Conservation (phyloP, 2,797 vertebrate genomes). For the Alca torda region DNA sequence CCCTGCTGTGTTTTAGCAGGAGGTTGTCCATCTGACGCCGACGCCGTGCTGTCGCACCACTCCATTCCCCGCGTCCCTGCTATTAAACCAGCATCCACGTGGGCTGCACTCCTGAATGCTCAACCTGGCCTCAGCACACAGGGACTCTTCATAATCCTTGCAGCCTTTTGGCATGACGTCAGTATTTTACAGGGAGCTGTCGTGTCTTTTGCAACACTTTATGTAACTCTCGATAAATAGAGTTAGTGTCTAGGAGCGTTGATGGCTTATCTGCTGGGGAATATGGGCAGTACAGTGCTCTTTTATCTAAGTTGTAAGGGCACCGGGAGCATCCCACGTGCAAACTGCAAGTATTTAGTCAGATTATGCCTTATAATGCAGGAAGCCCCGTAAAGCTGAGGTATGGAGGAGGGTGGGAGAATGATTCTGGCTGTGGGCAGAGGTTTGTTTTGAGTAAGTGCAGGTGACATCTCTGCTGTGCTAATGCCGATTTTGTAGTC, state of each 20-base stretch:
- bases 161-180: not conserved
- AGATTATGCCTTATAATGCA: not conserved
- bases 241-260: not conserved
- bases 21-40: not conserved
- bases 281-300: not conserved
- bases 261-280: not conserved
- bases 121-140: not conserved
- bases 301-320: not conserved
- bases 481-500: not conserved
- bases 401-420: not conserved
- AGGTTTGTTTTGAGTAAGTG: not conserved
- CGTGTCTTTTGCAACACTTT: not conserved
- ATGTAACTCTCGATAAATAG: not conserved
- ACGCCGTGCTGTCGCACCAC: not conserved
- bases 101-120: not conserved
- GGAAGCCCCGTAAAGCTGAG: not conserved
- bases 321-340: not conserved
- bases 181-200: not conserved
- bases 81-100: not conserved
- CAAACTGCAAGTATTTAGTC: not conserved
- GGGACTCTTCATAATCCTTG: not conserved
- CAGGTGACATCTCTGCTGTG: not conserved
- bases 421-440: not conserved
- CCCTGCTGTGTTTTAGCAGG: not conserved
- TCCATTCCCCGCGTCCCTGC: rapidly evolving